Conservation (phyloP, 2,113 vertebrate species). For the Oreochromis spilurus region DNA sequence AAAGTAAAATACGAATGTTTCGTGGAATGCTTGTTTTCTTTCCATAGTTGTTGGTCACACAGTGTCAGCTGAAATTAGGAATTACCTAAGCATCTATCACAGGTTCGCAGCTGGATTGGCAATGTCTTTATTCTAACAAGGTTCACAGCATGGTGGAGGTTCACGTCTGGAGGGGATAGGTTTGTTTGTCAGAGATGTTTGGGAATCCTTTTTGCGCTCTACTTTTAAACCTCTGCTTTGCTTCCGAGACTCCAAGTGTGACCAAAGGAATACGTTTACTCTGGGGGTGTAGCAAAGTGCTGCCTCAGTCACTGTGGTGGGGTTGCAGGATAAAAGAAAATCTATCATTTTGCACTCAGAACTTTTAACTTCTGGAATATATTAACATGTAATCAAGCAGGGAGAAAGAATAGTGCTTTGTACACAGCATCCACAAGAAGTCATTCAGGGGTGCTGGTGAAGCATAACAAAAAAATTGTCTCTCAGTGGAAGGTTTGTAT, state of each 20-base stretch:
- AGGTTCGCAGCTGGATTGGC: neutral
- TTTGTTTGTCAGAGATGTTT: slow-evolving; percentile 25
- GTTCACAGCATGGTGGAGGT: slow-evolving; percentile 1
- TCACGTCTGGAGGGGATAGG: neutral
- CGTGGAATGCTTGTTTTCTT: neutral
- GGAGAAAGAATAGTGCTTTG: neutral
- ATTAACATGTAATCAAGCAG: neutral
- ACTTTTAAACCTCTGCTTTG: slow-evolving; percentile 33
- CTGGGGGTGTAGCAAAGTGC: neutral
- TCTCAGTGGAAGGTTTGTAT: neutral
- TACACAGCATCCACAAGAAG: neutral
- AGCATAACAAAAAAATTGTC: neutral
- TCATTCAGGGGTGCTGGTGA: neutral
- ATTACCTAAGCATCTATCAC: slow-evolving; percentile 21
- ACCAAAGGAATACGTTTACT: slow-evolving; percentile 12
- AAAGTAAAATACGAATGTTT: neutral
- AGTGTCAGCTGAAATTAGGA: neutral
- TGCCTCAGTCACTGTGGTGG: neutral
- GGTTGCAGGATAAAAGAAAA: neutral
- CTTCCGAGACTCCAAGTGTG: slow-evolving; percentile 9
- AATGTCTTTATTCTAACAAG: slow-evolving; percentile 1
- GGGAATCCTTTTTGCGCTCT: slow-evolving; percentile 38
- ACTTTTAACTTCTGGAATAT: neutral
- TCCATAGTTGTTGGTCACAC: slow-evolving; percentile 3
- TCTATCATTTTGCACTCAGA: neutral